Base-by-base conservation (phyloP, 2,113 vertebrate species). In the Petrocephalus microphthalmus region DNA sequence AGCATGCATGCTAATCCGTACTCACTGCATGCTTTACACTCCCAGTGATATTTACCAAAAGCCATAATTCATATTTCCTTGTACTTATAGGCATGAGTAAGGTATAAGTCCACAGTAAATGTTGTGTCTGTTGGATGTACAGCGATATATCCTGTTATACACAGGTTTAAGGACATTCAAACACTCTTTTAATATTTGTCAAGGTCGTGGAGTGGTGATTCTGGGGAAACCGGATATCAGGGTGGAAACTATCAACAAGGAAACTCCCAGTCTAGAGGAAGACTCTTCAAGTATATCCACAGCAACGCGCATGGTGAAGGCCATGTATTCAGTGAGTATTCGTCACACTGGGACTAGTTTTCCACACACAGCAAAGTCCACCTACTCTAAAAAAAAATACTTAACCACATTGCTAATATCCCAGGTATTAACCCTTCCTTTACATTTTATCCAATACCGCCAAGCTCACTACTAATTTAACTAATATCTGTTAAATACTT, bases 201-300 rank as follows among this genome's bases (percentile, higher is more conserved):
- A 89, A 99, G 98, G 97, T 94, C 97, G 96, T 0, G 96, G 97
- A 11, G 98, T 97, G 0, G 97, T 99, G 85, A 97, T 97, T 0
- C 92, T 99, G 7, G 96, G 98, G 51, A 99, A 99, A 91, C 93
- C 98, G 88, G 97, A 99, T 93, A 98, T 99, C 93, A 98, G 99
- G 92, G 98, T 99, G 90, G 97, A 99, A 91, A 99, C 98, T 0
- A 97, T 99, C 86, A 98, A 99, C 95, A 96, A 98, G 89, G 98
- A 99, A 91, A 97, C 96, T 0, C 96, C 97, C 91, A 96, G 95
- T 0, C 94, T 98, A 93, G 98, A 99, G 89, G 98, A 99, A 37
- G 98, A 99, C 88, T 94, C 96, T 0, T 94, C 96, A 91, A 97
- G 96, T 0, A 94, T 98, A 89, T 97, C 97, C 92, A 98, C 97